A percentile compares a stretch with the other conserved stretches of the same genome.
Evolutionary conservation across 2,888 invertebrate genomes (phyloP).

Genomic region (Colletes collaris): DNA sequence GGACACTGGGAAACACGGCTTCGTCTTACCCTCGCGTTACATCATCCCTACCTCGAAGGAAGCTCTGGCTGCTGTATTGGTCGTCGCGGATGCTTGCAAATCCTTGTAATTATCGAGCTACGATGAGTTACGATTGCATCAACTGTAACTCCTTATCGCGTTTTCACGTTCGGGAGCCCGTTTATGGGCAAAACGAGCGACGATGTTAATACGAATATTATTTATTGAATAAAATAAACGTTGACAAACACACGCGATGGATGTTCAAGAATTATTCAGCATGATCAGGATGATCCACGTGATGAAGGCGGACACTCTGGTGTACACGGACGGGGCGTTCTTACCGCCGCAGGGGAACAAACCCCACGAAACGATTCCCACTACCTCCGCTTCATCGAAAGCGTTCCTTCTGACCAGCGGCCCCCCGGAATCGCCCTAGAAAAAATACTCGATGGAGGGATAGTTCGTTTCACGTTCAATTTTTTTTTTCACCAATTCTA

Average conservation of each 20-base stretch:
- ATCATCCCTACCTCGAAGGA: conserved; percentile 91
- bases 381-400: conserved; percentile 73
- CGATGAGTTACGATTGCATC: conserved; percentile 7
- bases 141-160: background rate
- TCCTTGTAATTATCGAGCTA: conserved; percentile 47
- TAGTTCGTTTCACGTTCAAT: no score
- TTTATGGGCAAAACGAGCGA: conserved; percentile 3
- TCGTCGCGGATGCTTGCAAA: conserved; percentile 85
- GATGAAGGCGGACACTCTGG: conserved; percentile 78
- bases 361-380: conserved; percentile 82
- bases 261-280: conserved; percentile 46
- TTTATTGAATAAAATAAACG: conserved; percentile 57
- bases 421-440: conserved; percentile 82
- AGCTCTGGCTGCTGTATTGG: conserved; percentile 89
- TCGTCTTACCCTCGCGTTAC: conserved; percentile 91
- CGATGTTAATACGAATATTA: conserved; percentile 22
- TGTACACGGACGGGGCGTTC: conserved; percentile 80
- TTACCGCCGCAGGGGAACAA: conserved; percentile 78
- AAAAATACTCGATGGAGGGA: background rate
- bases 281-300: conserved; percentile 76
- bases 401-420: conserved; percentile 74
- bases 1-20: conserved; percentile 93
- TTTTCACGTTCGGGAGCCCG: background rate
- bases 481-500: no score
- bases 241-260: background rate